Evolutionary conservation across 2,113 vertebrate species (phyloP), one percentile per base, ranked within the genome.

Genomic region (Pelvicachromis taeniatus): DNA sequence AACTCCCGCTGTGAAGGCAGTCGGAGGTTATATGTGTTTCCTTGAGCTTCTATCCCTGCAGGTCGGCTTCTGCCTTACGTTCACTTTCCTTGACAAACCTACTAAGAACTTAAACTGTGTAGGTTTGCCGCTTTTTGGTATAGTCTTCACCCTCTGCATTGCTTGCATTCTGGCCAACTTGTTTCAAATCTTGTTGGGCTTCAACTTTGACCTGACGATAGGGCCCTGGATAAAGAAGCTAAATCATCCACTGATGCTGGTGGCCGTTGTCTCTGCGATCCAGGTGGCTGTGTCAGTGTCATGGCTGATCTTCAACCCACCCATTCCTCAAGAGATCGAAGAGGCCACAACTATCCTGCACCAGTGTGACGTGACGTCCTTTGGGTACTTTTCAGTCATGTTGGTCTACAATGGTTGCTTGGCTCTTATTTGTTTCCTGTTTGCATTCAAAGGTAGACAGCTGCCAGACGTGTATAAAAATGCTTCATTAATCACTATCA

Each of bases 391-490:
- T n/a, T 6, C 45, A 3, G 78, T 80, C 26, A 88, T 84, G 65
- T 23, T 95, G 13, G 2, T 50, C 38, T 95, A 94, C 63, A 91
- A 85, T 4, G 38, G 79, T 33, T 38, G 88, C 6, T 59, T 95
- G 42, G 85, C 83, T 2, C 1, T 89, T 0, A n/a, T 83, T 29
- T 94, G 92, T 82, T 95, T 91, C 58, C 2, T 91, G 9, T 93
- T 95, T 79, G 94, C 91, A 3, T 84, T 86, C 82, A 88, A 93
- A 50, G 87, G 93, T 4, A 92, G 50, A 83, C 10, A 82, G 68
- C 31, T 95, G 68, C 95, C 95, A 12, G 95, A 95, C 86, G 63
- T 95, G 52, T 94, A 95, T 48, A 95, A 93, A 54, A 94, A 95
- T 65, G 92, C 93, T 7, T 81, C 54, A 9, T 86, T 92, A 26